Evolutionary conservation across 2,113 vertebrate species (phyloP).

Genomic region (Synodontis membranacea): DNA sequence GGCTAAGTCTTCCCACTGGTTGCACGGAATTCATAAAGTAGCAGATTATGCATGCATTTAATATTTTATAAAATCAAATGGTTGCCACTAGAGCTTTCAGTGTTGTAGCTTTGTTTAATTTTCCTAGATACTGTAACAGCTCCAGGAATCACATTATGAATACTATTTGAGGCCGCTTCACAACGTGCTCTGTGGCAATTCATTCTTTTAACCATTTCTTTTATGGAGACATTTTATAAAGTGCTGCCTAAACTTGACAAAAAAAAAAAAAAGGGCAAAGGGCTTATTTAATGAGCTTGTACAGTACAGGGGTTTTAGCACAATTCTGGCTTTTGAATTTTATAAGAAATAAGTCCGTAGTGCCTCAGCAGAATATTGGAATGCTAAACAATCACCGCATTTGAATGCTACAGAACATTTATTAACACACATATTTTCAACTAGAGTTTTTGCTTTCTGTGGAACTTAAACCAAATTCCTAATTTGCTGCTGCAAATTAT

Average conservation of each 20-base stretch:
- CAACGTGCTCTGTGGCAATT: not conserved
- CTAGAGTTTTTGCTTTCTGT: conserved; percentile 3
- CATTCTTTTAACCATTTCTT: not conserved
- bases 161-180: not conserved
- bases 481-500: conserved; percentile 57
- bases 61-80: conserved; percentile 18
- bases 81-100: not conserved
- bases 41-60: not conserved
- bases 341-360: not conserved
- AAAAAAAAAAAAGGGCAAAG: not conserved
- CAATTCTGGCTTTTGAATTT: not conserved
- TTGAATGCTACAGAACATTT: not conserved
- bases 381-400: not conserved
- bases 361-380: not conserved
- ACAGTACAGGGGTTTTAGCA: not conserved
- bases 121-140: not conserved
- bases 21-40: no score
- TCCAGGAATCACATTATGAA: not conserved
- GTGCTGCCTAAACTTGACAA: not conserved
- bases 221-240: not conserved
- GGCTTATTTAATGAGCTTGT: not conserved
- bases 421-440: conserved; percentile 62
- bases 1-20: not conserved
- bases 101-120: not conserved
- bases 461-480: conserved; percentile 15